Evolutionary conservation across 2,888 invertebrate genomes (phyloP), one percentile per base, ranked within the genome.

Genomic region (Cryptocephalus moraei): DNA sequence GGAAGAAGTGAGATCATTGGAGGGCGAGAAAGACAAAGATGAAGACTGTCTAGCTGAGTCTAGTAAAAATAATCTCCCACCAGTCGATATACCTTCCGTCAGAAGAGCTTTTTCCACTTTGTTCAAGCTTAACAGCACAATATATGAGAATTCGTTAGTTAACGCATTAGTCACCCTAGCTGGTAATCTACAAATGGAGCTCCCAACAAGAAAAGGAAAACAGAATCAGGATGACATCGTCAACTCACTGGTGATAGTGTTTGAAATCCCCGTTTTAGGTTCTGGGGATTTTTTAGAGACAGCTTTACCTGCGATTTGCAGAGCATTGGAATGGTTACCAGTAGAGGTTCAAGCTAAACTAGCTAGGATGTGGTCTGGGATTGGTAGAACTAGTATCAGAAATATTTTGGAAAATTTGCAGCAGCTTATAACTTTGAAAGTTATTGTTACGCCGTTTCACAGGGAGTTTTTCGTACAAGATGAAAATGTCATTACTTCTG

Each of bases 21-120:
- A 86, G 65, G 82, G 81, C 44, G 91, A 92, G 65, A 79, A 82
- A 54, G 92, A 93, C 59, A 92, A 92, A 71, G 92, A 92, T 64
- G 83, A 86, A 60, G 91, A 92, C 62, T 82, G 86, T 60, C 77
- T 81, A 49, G 73, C 52, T 67, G 80, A 63, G 10, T 56, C 63
- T 9, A 67, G 67, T 48, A 60, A 57, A 44, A 55, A 54, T 31
- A 49, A 56, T 14, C 36, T 62, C n/a, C 51, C 51, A 1, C 77
- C 73, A 22, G 75, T 90, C n/a, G 90, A 91, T 68, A 75, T 88
- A 43, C 75, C 76, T 0, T 77, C 86, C 0, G 79, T 89, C 57
- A 75, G 84, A 49, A 74, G 86, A 65, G 81, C 86, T 9, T 89
- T 84, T 63, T 69, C 59, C 1, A 70, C 68, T 1, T 58, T 72